phyloP scores from a whole-genome alignment of 2,797 vertebrate species.

The Chanos chanos region DNA sequence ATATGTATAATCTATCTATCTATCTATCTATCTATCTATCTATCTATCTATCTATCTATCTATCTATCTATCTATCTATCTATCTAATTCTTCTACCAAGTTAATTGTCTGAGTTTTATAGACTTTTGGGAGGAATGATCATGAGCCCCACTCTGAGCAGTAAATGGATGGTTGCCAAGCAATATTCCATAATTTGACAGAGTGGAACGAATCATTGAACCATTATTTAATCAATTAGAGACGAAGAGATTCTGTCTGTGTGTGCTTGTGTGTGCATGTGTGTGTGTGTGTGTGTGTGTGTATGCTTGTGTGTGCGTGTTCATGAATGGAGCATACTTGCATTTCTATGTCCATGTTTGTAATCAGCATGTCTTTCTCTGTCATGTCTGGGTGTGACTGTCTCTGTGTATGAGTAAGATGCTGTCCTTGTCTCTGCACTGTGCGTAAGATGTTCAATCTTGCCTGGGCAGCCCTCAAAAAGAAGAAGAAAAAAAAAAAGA shows the following conservation, averaged over 20 bases:
- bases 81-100: no score
- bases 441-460: constrained; percentile 42
- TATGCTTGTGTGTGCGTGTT: neutral
- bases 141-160: neutral
- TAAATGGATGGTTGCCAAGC: constrained; percentile 25
- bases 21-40: no score
- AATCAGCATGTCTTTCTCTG: constrained; percentile 2
- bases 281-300: neutral
- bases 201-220: constrained; percentile 24
- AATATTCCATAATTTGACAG: constrained; percentile 21
- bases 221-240: constrained; percentile 32
- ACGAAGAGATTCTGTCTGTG: neutral
- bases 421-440: neutral
- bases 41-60: no score
- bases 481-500: no score
- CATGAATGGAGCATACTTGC: neutral
- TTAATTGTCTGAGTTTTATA: no score
- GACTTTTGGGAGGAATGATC: neutral
- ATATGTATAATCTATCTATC: no score
- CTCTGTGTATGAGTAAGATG: constrained; percentile 1
- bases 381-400: constrained; percentile 7
- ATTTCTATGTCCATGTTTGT: neutral
- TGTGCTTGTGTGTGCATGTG: neutral
- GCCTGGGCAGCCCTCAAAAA: no score
- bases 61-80: no score